Base-by-base conservation (phyloP, 2,888 invertebrate species). In the Ganaspis brasiliensis region DNA sequence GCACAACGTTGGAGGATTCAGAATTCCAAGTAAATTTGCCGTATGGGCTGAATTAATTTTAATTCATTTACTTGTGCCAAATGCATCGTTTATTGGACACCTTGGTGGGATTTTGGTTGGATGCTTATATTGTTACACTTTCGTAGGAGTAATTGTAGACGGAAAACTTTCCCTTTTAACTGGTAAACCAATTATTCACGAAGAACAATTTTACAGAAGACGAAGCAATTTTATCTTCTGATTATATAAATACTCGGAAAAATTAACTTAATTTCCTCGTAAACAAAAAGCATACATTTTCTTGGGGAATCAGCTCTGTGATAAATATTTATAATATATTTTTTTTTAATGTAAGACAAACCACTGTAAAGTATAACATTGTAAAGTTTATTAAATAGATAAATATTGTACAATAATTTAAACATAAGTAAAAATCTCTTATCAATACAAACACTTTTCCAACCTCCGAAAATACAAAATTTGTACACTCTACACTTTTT, bases 91-190 rank as follows among this genome's bases (percentile, higher is more conserved):
- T 84, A 81, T 93, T 83, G 95, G 94, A 35, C 95, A 95, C 87
- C 89, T 95, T 26, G 93, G 94, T 26, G 95, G 95, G 9, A 94
- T 95, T 81, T 83, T 95, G 9, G 93, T 94, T 35, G 95, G 95
- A 12, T 88, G 94, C 55, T 82, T 93, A 24, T 95, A 94, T 83
- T 92, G 92, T 61, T 92, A 93, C 73, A 92, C 92, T 16, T 88
- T 87, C 26, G 31, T 92, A 16, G 92, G 92, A 2, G 86, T 85
- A 76, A 63, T 91, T 1, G 81, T 92, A 26, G 92, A 92, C 80
- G 84, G 84, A 24, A 77, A 89, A 21, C 87, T 92, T 74, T 74
- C 84, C 40, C 78, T 57, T 8, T 72, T 92, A 31, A 92, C 92
- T 72, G 92, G 92, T 77, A 84, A 74, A 52, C 90, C 89, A 0